These are phyloP conservation scores for Noctua pronuba DNA, from an alignment of 2,888 invertebrate genomes.

Conservation along the genomic window DNA sequence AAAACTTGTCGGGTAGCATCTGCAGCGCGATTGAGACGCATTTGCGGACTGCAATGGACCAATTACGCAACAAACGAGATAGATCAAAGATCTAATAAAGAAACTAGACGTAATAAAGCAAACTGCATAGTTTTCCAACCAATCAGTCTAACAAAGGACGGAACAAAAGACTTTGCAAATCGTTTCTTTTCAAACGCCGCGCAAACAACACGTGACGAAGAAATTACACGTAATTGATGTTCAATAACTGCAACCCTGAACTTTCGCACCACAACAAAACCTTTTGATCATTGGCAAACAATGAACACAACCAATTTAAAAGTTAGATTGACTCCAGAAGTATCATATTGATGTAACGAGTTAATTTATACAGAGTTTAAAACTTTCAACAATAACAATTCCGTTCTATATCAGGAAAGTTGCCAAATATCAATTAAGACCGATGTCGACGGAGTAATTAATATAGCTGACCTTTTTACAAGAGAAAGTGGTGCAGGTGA, in stretches of 20 bases:
- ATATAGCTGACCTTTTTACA: constrained; percentile 41
- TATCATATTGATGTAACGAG: constrained; percentile 45
- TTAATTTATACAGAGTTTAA: constrained; percentile 51
- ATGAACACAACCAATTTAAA: constrained; percentile 48
- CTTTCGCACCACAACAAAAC: constrained; percentile 36
- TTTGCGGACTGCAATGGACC: background rate
- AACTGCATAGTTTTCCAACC: constrained; percentile 31
- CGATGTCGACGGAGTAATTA: constrained; percentile 47
- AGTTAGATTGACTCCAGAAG: constrained; percentile 52
- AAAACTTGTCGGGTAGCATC: background rate
- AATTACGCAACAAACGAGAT: constrained; percentile 32
- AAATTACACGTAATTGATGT: constrained; percentile 52
- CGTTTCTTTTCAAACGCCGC: constrained; percentile 37
- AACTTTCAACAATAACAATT: constrained; percentile 54
- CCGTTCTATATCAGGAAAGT: constrained; percentile 51
- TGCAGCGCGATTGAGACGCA: background rate
- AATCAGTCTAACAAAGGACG: constrained; percentile 27
- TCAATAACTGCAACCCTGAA: constrained; percentile 56
- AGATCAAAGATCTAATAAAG: constrained; percentile 39
- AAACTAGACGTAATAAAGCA: constrained; percentile 29
- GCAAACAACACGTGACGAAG: constrained; percentile 48
- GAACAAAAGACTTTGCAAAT: constrained; percentile 35
- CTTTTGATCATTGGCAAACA: constrained; percentile 42
- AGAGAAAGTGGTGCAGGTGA: constrained; percentile 43
- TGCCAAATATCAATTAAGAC: constrained; percentile 66